Percentiles rank a stretch among this genome's conserved stretches.
phyloP scores from a whole-genome alignment of 92 coral and sea anemone genomes.

The Phenganax subtilis region DNA sequence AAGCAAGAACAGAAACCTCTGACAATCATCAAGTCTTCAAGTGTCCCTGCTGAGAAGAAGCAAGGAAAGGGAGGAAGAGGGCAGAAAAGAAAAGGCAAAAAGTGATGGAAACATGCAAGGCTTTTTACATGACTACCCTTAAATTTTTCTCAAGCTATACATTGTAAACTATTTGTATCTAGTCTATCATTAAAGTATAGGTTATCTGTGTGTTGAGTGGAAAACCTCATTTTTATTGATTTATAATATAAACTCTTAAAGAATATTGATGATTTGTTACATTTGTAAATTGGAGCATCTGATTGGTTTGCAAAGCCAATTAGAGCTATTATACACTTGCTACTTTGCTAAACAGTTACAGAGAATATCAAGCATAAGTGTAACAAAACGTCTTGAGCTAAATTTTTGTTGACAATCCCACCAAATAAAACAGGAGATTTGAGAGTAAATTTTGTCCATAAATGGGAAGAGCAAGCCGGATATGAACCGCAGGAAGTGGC shows the following conservation, averaged over 20 bases:
- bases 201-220: too few species aligned
- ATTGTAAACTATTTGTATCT: not conserved
- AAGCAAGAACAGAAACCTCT: conserved; percentile 62
- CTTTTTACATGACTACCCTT: not conserved
- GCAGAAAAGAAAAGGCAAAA: conserved; percentile 41
- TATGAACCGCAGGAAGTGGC: conserved; percentile 29
- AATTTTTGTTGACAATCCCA: not conserved
- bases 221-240: too few species aligned
- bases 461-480: conserved; percentile 26
- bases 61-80: conserved; percentile 2
- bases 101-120: conserved; percentile 11
- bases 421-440: not conserved
- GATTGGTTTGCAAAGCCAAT: too few species aligned
- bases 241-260: too few species aligned
- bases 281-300: too few species aligned
- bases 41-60: conserved; percentile 33
- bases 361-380: not conserved
- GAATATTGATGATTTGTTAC: too few species aligned
- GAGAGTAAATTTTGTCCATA: conserved; percentile 2
- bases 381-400: not conserved
- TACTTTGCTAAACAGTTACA: not conserved
- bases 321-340: too few species aligned
- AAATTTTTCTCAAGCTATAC: not conserved
- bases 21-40: conserved; percentile 45
- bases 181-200: too few species aligned